Base-by-base conservation (phyloP, 2,797 vertebrate species). In the Tapera naevia region DNA sequence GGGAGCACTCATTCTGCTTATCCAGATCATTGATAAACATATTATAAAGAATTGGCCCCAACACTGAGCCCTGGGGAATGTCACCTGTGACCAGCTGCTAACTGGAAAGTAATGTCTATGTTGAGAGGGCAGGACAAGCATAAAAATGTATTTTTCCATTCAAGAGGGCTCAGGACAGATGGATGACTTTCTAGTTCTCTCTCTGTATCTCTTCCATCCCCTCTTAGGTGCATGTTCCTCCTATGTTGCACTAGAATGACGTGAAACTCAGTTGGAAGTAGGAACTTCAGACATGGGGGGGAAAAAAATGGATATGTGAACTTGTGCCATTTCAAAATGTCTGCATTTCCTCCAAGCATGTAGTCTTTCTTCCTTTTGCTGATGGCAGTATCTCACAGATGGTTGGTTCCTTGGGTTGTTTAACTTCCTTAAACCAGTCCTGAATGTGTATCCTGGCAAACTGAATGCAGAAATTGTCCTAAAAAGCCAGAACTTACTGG, bases 271-370 rank as follows among this genome's bases (percentile, higher is more conserved):
- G 22, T 2, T 60, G 48, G 21, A 66, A 79, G 53, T 41, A 45
- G 24, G 54, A 74, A 18, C 35, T 48, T 60, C 13, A 66, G 48
- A 5, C 3, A 3, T 3, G 7, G 11, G 1, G 1, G 0, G 1
- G 0, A 1, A 3, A 5, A 18, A 85, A 79, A 24, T 32, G 33
- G 48, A 88, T 87, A 56, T 9, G 11, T 7, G 69, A 57, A 41
- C 28, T n/a, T 62, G 19, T 60, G 24, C n/a, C 10, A 3, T 50
- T 30, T 23, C 32, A 54, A 71, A 76, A 62, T 7, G 7, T 18
- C 50, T 72, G n/a, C 8, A 5, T 45, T 76, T 81, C 33, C 69
- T 73, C 17, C 61, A 39, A 16, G 28, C 28, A 9, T 4, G 4
- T 2, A 60, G 25, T 53, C 17, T 11, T 58, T 61, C 46, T 61